Base-by-base conservation (phyloP, 2,888 invertebrate species). In the Himalopsyche tibetana region DNA sequence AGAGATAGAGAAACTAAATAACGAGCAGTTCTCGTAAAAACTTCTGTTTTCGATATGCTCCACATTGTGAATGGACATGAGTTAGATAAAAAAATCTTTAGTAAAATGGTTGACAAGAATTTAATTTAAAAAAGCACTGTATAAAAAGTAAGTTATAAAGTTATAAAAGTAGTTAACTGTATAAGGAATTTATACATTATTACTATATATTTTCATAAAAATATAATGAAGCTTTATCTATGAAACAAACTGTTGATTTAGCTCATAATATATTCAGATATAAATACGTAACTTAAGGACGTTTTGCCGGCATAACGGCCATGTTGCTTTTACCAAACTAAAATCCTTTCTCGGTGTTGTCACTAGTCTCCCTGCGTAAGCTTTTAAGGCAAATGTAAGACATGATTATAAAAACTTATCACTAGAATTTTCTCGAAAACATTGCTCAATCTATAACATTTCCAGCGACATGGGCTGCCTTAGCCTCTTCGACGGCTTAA, bases 331-430 rank as follows among this genome's bases (percentile, higher is more conserved):
- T 19, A 63, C 63, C 63, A 19, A 63, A 63, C 19, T 63, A 63
- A 63, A 63, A 63, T 63, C 63, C 63, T 63, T n/a, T 63, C 56
- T n/a, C 63, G 9, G 19, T 9, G 63, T 63, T 63, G 28, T 63
- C 63, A 28, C 63, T 63, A 63, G 51, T 51, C 15, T 19, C 19
- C 19, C 8, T 8, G 19, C 63, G 19, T 63, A 19, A 63, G 63
- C 63, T 63, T 63, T 63, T 63, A 63, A 63, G 28, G 63, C 63
- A 63, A 19, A 63, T 19, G 63, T 63, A 63, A 63, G 63, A 63
- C 63, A 63, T 63, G 63, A 63, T 63, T 63, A 63, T 63, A 63
- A 63, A 63, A 63, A 63, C 5, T 63, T 63, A 63, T 63, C 63
- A 4, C 63, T 19, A 63, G 63, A 19, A 28, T 6, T 28, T 63